Evolutionary conservation across 2,797 vertebrate species (phyloP), one percentile per base, ranked within the genome.

Genomic region (Uromys caudimaculatus): DNA sequence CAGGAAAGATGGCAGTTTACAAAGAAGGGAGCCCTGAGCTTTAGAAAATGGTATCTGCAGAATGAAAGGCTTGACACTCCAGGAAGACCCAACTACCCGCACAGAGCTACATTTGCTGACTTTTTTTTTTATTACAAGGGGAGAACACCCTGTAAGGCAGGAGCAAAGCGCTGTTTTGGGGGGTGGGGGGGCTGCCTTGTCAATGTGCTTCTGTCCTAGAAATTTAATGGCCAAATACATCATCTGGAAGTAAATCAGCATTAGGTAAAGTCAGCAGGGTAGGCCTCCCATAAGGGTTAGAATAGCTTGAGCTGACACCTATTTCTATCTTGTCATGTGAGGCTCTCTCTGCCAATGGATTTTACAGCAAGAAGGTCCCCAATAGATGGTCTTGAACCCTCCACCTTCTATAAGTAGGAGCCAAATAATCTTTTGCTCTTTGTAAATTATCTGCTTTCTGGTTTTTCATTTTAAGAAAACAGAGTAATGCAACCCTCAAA

Each of bases 391-490:
- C 47, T 86, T 86, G 6, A 62, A 67, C 27, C 54, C 71, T 17
- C 77, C 24, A 73, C 41, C 35, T 56, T 79, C 76, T 52, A 73
- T 35, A 71, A 81, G 64, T 73, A 78, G 52, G 24, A 81, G n/a
- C 16, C 64, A 52, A 81, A 81, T 58, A 79, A 90, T 38, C 16
- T 73, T 81, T 77, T 81, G 67, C 62, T 73, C 27, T 60, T 88
- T 73, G n/a, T 81, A 89, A 60, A 62, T 81, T 81, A 58, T 81
- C 21, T 60, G 44, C 16, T 88, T 58, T 81, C 64, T 71, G 32
- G 73, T 88, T 78, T 93, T 93, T 81, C 52, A 50, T 88, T 56
- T 69, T 21, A 79, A 77, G 60, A 86, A 64, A 69, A 47, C 32
- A 69, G 50, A 73, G 2, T n/a, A 60, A 58, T 27, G 23, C 0